These are phyloP conservation scores for Rhingia rostrata DNA, from an alignment of 2,888 invertebrate species.

Conservation along the genomic window DNA sequence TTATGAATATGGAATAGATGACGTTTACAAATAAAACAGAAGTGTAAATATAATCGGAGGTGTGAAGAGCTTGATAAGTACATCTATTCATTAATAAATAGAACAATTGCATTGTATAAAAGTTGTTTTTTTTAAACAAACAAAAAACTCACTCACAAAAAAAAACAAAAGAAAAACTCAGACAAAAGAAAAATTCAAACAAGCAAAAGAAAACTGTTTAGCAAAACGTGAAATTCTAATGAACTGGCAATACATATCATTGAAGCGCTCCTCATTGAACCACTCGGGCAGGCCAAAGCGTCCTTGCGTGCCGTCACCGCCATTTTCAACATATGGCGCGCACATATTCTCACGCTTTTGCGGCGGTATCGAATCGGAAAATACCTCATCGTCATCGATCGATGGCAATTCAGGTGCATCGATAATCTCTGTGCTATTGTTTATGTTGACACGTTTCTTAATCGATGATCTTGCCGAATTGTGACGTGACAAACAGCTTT, in stretches of 20 bases:
- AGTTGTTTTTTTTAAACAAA: conserved; percentile 7
- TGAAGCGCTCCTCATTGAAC: conserved; percentile 83
- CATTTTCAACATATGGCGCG: conserved; percentile 83
- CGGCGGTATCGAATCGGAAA: conserved; percentile 84
- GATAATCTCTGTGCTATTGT: conserved; percentile 81
- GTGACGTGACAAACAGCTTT: conserved; percentile 81
- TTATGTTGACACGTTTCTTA: conserved; percentile 82
- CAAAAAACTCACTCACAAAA: conserved; percentile 1
- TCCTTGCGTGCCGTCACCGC: conserved; percentile 76
- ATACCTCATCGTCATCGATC: conserved; percentile 86
- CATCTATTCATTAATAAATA: conserved; percentile 19
- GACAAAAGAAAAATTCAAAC: conserved; percentile 27
- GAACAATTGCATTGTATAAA: conserved; percentile 51
- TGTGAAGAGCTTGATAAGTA: no score
- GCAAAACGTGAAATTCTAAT: conserved; percentile 44
- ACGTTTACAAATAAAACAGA: no score
- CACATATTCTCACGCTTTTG: conserved; percentile 84
- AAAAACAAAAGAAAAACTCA: conserved; percentile 7
- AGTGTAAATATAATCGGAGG: no score
- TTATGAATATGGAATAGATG: no score
- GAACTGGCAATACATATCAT: conserved; percentile 79
- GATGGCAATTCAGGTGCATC: conserved; percentile 79
- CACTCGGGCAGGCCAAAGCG: conserved; percentile 82
- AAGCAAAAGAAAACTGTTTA: conserved; percentile 20
- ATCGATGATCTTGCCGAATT: conserved; percentile 81